A percentile compares a stretch with the other conserved stretches of the same genome.
Conservation (phyloP, 2,888 invertebrate genomes). For the Heliconius hortense region DNA sequence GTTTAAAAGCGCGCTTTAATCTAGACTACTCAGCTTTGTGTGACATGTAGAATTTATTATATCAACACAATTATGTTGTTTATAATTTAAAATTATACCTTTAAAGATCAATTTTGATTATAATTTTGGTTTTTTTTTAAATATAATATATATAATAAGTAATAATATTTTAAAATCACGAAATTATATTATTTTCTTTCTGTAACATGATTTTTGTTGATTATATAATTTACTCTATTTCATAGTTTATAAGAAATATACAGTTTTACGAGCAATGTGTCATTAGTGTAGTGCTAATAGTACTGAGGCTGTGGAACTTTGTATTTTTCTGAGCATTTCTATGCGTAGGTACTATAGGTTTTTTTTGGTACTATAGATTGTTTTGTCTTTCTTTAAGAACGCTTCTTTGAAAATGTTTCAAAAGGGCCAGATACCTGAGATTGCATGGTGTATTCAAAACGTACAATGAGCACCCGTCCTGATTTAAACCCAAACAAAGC, state of each 20-base stretch:
- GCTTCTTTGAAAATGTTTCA: constrained; percentile 32
- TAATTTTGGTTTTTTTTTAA: background rate
- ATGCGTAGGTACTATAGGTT: constrained; percentile 14
- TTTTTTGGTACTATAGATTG: no score
- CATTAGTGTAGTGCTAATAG: no score
- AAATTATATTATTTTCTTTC: background rate
- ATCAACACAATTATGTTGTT: background rate
- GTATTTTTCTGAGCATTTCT: background rate
- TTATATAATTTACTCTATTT: background rate
- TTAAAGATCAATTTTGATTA: background rate
- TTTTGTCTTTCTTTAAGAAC: constrained; percentile 23
- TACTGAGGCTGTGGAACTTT: no score
- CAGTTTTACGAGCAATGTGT: background rate
- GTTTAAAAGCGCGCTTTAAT: constrained; percentile 41
- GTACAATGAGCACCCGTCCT: constrained; percentile 34
- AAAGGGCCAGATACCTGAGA: constrained; percentile 38
- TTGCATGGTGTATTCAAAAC: constrained; percentile 35
- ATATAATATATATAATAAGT: background rate
- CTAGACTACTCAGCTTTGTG: constrained; percentile 38
- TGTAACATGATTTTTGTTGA: background rate
- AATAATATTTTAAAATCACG: background rate
- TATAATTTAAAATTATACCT: background rate
- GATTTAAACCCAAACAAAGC: constrained; percentile 35
- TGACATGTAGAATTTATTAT: background rate
- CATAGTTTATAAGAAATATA: background rate